Conservation (phyloP, 2,888 invertebrate genomes). For the Allacma fusca region DNA sequence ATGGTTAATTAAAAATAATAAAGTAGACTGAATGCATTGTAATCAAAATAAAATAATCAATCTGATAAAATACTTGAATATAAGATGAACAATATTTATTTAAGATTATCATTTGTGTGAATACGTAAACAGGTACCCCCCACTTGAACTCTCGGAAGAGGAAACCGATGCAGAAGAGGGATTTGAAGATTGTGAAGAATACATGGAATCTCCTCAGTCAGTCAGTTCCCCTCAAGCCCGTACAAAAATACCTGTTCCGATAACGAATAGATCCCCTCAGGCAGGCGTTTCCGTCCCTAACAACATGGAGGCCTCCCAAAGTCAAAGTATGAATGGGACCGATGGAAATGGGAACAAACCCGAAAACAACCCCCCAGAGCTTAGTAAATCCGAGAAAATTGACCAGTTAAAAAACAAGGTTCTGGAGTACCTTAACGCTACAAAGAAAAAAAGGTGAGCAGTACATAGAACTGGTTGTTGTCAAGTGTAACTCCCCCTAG, state of each 20-base stretch:
- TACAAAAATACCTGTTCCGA: too few relatives aligned
- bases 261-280: too few relatives aligned
- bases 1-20: too few relatives aligned
- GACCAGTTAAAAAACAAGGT: slow-evolving; percentile 21
- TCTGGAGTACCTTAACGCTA: slow-evolving; percentile 15
- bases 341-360: neutral
- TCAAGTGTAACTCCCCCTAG: too few relatives aligned
- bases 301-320: too few relatives aligned
- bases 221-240: neutral
- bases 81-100: too few relatives aligned
- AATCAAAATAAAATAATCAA: too few relatives aligned
- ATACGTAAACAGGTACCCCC: neutral
- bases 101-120: too few relatives aligned
- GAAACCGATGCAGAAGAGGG: neutral
- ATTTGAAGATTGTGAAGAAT: too few relatives aligned
- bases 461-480: neutral
- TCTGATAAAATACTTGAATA: neutral
- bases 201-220: neutral
- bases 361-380: too few relatives aligned
- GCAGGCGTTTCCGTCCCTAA: too few relatives aligned
- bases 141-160: neutral
- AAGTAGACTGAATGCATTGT: too few relatives aligned
- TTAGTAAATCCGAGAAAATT: neutral
- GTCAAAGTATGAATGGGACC: neutral
- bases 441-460: neutral